Percentiles rank a stretch among this genome's conserved stretches.
These are phyloP conservation scores for Empis stercorea DNA, from an alignment of 2,888 invertebrate genomes.

Conservation along the genomic window DNA sequence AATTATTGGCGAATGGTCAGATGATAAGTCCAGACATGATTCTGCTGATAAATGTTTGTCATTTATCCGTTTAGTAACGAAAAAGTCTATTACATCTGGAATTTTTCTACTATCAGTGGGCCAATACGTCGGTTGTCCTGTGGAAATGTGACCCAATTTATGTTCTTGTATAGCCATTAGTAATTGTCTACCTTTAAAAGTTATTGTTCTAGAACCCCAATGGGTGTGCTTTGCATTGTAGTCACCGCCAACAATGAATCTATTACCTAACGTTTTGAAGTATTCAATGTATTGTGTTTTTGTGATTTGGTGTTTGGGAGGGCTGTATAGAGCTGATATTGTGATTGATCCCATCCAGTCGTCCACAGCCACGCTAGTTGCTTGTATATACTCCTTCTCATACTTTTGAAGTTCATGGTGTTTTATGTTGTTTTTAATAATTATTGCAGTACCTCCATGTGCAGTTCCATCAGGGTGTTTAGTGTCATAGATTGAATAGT, in stretches of 20 bases:
- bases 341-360: no score
- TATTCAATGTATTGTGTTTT: not conserved
- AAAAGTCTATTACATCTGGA: not conserved
- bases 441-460: not conserved
- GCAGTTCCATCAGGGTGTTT: not conserved
- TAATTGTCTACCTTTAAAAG: not conserved
- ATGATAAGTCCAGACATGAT: no score
- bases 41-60: no score
- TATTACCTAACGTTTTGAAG: not conserved
- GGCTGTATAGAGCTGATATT: not conserved
- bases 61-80: no score
- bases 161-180: not conserved
- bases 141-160: not conserved
- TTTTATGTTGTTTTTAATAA: not conserved
- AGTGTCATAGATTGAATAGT: conserved; percentile 2
- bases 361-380: no score
- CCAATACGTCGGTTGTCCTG: not conserved
- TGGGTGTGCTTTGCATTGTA: not conserved
- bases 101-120: not conserved
- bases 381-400: not conserved
- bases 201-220: not conserved
- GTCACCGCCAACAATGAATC: not conserved
- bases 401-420: not conserved
- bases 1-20: no score
- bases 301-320: not conserved